Base-by-base conservation (phyloP, 2,113 vertebrate genomes). In the Scalopus aquaticus region DNA sequence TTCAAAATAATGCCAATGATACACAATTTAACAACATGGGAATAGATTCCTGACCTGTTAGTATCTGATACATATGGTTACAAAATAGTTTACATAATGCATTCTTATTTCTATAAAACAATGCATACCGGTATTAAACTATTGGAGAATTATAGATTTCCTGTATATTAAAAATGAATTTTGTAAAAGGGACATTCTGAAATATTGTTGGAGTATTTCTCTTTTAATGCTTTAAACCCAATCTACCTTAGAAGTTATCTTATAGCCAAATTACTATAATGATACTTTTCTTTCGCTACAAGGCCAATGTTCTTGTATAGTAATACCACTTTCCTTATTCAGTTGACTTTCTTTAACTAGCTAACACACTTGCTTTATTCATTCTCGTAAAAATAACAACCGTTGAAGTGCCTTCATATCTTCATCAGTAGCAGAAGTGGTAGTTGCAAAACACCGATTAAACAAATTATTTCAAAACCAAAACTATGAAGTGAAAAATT, bases 1-100 rank as follows among this genome's bases (percentile, higher is more conserved):
- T 88, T 92, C 79, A 78, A 35, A 73, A 58, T 56, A 56, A 82
- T 88, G 46, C 79, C 65, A 82, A 95, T 69, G 13, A 2, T 58
- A 56, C 0, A 30, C 11, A 74, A 72, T 54, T 62, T 91, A 90
- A 64, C 82, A 42, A 74, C 3, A 84, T 79, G 32, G 46, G 12
- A 56, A 74, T 90, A 81, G 42, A 88, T 78, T 91, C 13, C 9
- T 79, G 32, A 89, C 30, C n/a, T 60, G 35, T 78, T 88, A 85
- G 11, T 67, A 73, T 51, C n/a, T 65, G 80, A 82, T 26, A 79
- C 3, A 86, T 15, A 58, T 64, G 42, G 2, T 83, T 83, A 74
- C 8, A 89, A 93, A 93, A 89, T 65, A 86, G 26, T 35, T 94
- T 39, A 51, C 26, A 35, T 70, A 83, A 69, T 58, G 37, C 16